Base-by-base conservation (phyloP, 2,113 vertebrate genomes). In the Podocnemis expansa region DNA sequence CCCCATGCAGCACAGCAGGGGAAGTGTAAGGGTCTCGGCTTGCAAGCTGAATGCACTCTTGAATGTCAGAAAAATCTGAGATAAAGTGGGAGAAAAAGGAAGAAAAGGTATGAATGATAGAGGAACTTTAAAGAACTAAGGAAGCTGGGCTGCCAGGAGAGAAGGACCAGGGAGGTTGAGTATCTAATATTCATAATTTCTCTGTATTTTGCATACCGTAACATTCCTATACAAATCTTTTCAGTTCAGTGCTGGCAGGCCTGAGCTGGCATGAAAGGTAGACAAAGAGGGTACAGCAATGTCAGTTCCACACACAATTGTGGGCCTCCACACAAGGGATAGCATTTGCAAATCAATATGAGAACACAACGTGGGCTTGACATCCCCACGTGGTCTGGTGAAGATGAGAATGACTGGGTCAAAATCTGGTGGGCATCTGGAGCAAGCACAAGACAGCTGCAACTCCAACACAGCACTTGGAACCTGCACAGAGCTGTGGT, bases 201-300 rank as follows among this genome's bases (percentile, higher is more conserved):
- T 31, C 14, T 14, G 34, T 14, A 63, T 34, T 63, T 63, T 63
- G 14, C 60, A 63, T 63, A 34, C 11, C n/a, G 34, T 63, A 34
- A 34, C 60, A 63, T 63, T 63, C 31, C 31, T 63, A 63, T n/a
- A 63, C 34, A 7, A n/a, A 34, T 56, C 25, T 56, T 56, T 25
- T 10, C 9, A 13, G 6, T 63, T 14, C 29, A 34, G 31, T 34
- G 6, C 34, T 63, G 60, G 29, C 31, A 63, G 31, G 60, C 60
- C 60, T 58, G 27, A 58, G 56, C 29, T 1, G 2, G 55, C 45
- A 58, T 90, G 75, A 17, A 89, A 95, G 47, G 73, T 52, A 91
- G 70, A 52, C 9, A 70, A 14, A 0, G 0, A 0, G 54, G 21
- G 9, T 27, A 73, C n/a, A 90, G 45, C 0, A 0, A 78, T 82